Evolutionary conservation across 1,140 invertebrate genomes (phyloP), one percentile per base, ranked within the genome.

Genomic region (Drosophila azteca): DNA sequence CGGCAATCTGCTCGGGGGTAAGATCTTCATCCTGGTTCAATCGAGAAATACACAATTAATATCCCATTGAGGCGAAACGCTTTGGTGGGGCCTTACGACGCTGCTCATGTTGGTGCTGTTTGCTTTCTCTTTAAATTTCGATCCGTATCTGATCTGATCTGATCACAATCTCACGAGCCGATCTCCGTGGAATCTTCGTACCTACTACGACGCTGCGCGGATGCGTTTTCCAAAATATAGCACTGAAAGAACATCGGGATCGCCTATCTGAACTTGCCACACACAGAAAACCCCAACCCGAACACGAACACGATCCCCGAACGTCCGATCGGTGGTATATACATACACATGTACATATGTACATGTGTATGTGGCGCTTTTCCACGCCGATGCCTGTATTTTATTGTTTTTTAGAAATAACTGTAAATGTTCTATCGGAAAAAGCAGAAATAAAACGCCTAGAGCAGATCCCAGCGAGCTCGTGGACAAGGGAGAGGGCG

Each of bases 1-100:
- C 97, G 76, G 93, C 93, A 81, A 94, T 93, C 92, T 94, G 94
- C 91, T 94, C 94, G 67, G 94, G 92, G 39, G 94, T 94, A 61
- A 94, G 92, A 90, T 94, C 94, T 75, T 94, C 93, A 87, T 93
- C 94, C 94, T 94, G 81, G 7, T 45, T 35, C n/a, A 8, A n/a
- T 35, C 2, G 29, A n/a, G 8, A 13, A 55, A 50, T 35, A 31
- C 48, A 52, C 39, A 46, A 49, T 50, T 50, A 26, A 24, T 35
- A 24, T 44, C 35, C 24, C 35, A 41, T 29, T 35, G 20, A 15
- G 4, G 2, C 39, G 17, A 20, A 39, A 39, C 35, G 2, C 4
- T 13, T 15, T 7, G 39, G 41, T 50, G 5, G 29, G 9, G 15
- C 46, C 82, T 54, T 79, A 87, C 79, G 66, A 77, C 76, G 83